phyloP scores from a whole-genome alignment of 1,140 invertebrate species.

The Pseudomyrmex gracilis region DNA sequence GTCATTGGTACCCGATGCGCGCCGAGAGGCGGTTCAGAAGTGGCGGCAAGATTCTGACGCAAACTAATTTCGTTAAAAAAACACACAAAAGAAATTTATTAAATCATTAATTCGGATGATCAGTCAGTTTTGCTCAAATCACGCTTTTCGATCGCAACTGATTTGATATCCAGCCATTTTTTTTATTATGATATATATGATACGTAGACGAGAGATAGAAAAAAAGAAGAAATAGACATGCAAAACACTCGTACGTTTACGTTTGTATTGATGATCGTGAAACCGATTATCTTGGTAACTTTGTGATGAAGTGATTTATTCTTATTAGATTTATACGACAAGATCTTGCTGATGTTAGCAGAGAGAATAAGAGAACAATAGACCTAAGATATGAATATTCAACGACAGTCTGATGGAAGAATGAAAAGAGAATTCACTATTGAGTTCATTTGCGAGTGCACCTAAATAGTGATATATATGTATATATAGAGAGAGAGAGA shows the following conservation, averaged over 20 bases:
- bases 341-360: constrained; percentile 16
- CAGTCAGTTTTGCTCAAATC: constrained; percentile 49
- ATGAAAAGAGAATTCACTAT: background rate
- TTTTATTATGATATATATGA: constrained; percentile 50
- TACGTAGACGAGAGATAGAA: constrained; percentile 32
- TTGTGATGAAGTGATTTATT: constrained; percentile 10
- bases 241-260: constrained; percentile 36
- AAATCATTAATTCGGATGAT: constrained; percentile 15
- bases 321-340: constrained; percentile 40
- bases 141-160: constrained; percentile 9
- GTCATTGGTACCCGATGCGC: constrained; percentile 95
- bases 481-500: constrained; percentile 62
- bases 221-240: constrained; percentile 29
- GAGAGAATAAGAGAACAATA: background rate
- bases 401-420: background rate
- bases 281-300: constrained; percentile 17
- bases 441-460: constrained; percentile 32
- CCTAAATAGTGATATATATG: constrained; percentile 59
- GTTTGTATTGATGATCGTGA: constrained; percentile 37
- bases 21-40: constrained; percentile 95
- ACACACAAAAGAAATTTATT: background rate
- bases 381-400: constrained; percentile 48
- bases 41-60: constrained; percentile 89
- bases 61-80: constrained; percentile 69
- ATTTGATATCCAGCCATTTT: constrained; percentile 3